Conservation (phyloP, 1,140 invertebrate genomes). For the Ladona fulva region DNA sequence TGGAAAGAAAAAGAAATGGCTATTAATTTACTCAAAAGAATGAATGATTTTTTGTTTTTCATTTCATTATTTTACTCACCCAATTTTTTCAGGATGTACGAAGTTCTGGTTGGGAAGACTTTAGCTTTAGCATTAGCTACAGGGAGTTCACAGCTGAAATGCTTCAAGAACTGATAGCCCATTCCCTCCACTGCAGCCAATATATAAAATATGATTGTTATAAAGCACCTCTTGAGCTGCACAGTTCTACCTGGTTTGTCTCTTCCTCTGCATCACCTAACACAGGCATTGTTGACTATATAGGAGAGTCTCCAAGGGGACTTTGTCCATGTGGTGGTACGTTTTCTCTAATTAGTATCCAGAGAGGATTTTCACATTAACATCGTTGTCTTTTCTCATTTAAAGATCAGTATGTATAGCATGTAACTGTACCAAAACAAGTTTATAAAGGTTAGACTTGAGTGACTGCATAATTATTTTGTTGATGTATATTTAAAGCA, state of each 20-base stretch:
- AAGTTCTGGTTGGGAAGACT: conserved; percentile 61
- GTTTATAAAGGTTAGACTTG: too few species aligned
- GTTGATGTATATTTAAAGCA: too few species aligned
- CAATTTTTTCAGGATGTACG: conserved; percentile 52
- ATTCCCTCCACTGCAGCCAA: conserved; percentile 81
- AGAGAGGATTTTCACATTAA: too few species aligned
- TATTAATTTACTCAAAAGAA: not conserved
- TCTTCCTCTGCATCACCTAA: conserved; percentile 50
- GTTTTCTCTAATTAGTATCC: conserved; percentile 17
- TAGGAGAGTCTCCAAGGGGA: conserved; percentile 69
- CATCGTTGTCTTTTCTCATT: too few species aligned
- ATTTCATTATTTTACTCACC: not conserved
- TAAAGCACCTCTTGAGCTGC: conserved; percentile 74
- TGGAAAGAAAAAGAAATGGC: not conserved
- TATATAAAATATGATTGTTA: conserved; percentile 87
- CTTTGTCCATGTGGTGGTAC: conserved; percentile 57
- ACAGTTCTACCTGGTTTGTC: conserved; percentile 83
- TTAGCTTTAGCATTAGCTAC: conserved; percentile 76
- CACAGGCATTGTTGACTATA: conserved; percentile 67
- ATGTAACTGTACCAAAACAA: too few species aligned
- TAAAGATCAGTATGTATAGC: too few species aligned
- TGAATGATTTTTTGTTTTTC: not conserved
- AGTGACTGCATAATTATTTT: too few species aligned
- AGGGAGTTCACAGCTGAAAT: conserved; percentile 81
- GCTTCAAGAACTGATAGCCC: conserved; percentile 79